Percentiles rank a stretch among this genome's conserved stretches.
Conservation (phyloP, 2,888 invertebrate genomes). For the Muscina levida region DNA sequence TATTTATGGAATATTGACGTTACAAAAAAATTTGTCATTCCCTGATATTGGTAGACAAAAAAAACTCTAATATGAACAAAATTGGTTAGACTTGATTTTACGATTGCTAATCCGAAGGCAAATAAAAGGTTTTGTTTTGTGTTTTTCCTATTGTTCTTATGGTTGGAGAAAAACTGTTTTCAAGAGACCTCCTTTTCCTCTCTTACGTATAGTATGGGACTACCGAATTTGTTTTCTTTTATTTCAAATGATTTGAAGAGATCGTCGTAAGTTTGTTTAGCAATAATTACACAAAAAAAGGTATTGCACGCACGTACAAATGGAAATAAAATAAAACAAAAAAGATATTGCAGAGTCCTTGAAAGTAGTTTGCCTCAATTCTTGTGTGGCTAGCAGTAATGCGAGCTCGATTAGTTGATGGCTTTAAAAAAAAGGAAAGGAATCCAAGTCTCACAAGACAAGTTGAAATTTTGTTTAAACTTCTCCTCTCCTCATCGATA, state of each 20-base stretch:
- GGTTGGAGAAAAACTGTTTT: background rate
- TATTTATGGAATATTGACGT: constrained; percentile 31
- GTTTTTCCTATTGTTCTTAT: background rate
- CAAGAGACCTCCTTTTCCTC: background rate
- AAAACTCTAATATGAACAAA: constrained; percentile 9
- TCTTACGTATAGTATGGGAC: no score
- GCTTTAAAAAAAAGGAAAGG: background rate
- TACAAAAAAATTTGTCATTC: constrained; percentile 42
- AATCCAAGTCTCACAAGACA: no score
- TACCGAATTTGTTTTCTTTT: constrained; percentile 9
- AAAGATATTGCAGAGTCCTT: background rate
- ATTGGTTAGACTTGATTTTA: constrained; percentile 37
- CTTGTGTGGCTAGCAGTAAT: constrained; percentile 1
- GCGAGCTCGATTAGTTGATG: background rate
- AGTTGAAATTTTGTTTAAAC: no score
- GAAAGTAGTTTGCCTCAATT: background rate
- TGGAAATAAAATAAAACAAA: constrained; percentile 50
- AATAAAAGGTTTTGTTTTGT: constrained; percentile 56
- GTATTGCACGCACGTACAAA: constrained; percentile 44
- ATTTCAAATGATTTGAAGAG: constrained; percentile 24
- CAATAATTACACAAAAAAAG: constrained; percentile 40
- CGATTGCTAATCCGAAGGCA: constrained; percentile 63
- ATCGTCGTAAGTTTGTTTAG: constrained; percentile 27
- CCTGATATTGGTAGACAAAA: no score
- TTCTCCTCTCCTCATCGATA: no score